Base-by-base conservation (phyloP, 2,797 vertebrate genomes). In the Diplodus sargus region DNA sequence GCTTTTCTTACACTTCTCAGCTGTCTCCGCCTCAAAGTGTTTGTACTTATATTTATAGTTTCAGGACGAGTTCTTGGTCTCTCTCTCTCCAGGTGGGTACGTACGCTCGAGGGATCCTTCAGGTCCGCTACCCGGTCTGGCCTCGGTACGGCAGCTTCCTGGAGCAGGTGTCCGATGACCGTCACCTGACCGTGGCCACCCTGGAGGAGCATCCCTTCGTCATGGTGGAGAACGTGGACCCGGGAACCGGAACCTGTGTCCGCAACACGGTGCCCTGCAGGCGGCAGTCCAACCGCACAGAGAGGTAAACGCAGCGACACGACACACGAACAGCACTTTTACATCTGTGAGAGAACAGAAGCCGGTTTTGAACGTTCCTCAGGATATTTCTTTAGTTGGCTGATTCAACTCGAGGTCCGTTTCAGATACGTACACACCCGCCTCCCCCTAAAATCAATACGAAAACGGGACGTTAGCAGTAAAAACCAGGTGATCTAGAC, bases 141-240 rank as follows among this genome's bases (percentile, higher is more conserved):
- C 98, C 98, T 45, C 96, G 98, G 16, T 99, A 97, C 0, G 96
- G 97, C 43, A 95, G 94, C 89, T 96, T 95, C 87, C 92, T 97
- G 90, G 97, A 99, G 87, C 96, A 96, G 0, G 96, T 99, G 87
- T 95, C 95, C 0, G 98, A 99, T 63, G 97, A 97, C 89, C 96
- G 96, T 0, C 98, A 99, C 91, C 92, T 99, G 87, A 99, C 97
- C 0, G 98, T 99, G 85, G 98, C 98, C 87, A 99, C 98, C 0
- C 93, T 99, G 85, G 98, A 99, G 90, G 98, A 99, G 90, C 95
- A 97, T 71, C 98, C 98, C 68, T 99, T 99, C 0, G 98, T 99
- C 89, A 98, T 99, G 0, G 98, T 99, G 67, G 98, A 99, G 94
- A 97, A 96, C 67, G 97, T 97, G 0, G 98, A 99, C 84, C 95